Evolutionary conservation across 2,113 vertebrate genomes (phyloP), one percentile per base, ranked within the genome.

Genomic region (Hippocampus mohnikei): DNA sequence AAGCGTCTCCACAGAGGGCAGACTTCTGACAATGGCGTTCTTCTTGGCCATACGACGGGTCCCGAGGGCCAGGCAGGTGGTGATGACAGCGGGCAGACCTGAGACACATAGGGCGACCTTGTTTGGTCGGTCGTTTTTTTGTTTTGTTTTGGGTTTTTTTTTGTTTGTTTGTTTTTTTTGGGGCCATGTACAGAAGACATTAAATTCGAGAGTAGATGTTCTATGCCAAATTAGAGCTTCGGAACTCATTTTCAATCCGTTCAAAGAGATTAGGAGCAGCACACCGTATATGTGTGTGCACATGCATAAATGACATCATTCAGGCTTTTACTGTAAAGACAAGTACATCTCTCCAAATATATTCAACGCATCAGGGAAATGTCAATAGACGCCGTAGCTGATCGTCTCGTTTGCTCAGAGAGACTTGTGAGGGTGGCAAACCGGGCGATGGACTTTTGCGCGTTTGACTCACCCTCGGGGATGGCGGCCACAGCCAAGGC

Each of bases 11-110:
- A 96, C 95, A 1, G 95, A 97, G 79, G 95, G 95, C 84, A 96
- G 79, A 82, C 94, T 95, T 83, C 95, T 93, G 82, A 97, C 95
- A 1, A 97, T 97, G 42, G 95, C 95, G 0, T 97, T 97, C 91
- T 97, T 97, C 92, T 96, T 96, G 77, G 95, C 95, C 95, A 97
- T 97, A 88, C 95, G 94, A 44, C 95, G 93, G 44, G 95, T 97
- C 62, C 95, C 95, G 68, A 97, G 85, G 64, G 95, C 95, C 88
- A 97, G 88, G 82, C 95, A 97, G 82, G 95, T 97, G 81, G 95
- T 97, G 90, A 97, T 97, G 88, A 97, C 92, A 67, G 92, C 93
- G 21, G 92, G 93, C 80, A 93, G 83, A 90, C 92, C 92, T 93
- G 80, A 29, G 52, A 58, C 59, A 81, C 23, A 55, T 42, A 1